Evolutionary conservation across 2,113 vertebrate species (phyloP), one percentile per base, ranked within the genome.

Genomic region (Lampris incognitus): DNA sequence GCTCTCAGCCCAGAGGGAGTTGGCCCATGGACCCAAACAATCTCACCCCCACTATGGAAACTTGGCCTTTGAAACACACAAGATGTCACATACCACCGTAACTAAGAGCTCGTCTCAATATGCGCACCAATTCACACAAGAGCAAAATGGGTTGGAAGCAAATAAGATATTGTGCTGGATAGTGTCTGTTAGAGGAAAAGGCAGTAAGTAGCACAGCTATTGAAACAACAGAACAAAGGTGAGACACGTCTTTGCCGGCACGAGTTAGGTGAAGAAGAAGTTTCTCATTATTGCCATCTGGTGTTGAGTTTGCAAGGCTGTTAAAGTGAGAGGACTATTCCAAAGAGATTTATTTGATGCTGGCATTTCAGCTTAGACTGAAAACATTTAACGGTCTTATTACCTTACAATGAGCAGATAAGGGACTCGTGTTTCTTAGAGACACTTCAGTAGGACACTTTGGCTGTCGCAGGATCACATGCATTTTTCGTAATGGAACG

Each of bases 1-100:
- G 72, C 71, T 80, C 38, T 1, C 1, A 61, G 82, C 79, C 61
- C 11, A 7, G 37, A 65, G 61, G 64, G 75, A 59, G 69, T 50
- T n/a, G 61, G 52, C 13, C 39, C 9, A 9, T 11, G 24, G 41
- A 11, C 41, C 38, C 39, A 71, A 9, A 46, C 55, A 54, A 46
- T 9, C 9, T 4, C 9, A 63, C 63, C 52, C 61, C 57, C 38
- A 67, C 64, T 63, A 78, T 71, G 1, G 44, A 46, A 46, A 7
- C 66, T 78, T 44, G 62, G 70, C 83, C 44, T 2, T 46, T 46
- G 44, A 46, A 46, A 46, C 40, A 39, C 38, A 48, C 46, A 42
- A 1, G 59, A 41, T 72, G 3, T 37, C 11, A 46, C 44, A 46
- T 46, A 46, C 7, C 44, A 46, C 44, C 44, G 4, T 7, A 46